Conservation (phyloP, 2,113 vertebrate genomes). For the Hippocampus abdominalis region DNA sequence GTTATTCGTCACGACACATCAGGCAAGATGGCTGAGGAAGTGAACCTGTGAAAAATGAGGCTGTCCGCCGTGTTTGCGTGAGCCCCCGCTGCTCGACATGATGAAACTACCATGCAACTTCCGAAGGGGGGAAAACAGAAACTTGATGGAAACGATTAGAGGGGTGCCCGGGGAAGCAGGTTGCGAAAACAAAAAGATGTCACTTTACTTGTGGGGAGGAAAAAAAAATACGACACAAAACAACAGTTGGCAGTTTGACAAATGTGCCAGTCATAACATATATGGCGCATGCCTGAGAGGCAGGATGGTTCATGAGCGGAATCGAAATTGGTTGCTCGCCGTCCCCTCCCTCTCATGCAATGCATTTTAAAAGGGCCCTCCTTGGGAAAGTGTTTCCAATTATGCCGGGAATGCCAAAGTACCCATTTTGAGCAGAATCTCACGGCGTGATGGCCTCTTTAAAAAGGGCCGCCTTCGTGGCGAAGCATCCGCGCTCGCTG, state of each 20-base stretch:
- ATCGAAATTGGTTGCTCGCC: slow-evolving; percentile 62
- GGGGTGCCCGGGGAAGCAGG: slow-evolving; percentile 57
- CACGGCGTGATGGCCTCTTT: slow-evolving; percentile 62
- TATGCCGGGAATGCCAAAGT: slow-evolving; percentile 64
- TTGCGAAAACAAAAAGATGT: slow-evolving; percentile 48
- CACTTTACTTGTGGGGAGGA: slow-evolving; percentile 31
- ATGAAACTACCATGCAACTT: slow-evolving; percentile 74
- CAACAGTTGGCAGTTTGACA: slow-evolving; percentile 65
- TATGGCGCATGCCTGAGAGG: slow-evolving; percentile 53
- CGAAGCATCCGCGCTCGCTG: slow-evolving; percentile 54
- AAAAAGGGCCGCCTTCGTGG: slow-evolving; percentile 57
- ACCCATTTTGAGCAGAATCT: slow-evolving; percentile 65
- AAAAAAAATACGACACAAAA: slow-evolving; percentile 47
- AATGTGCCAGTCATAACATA: slow-evolving; percentile 60
- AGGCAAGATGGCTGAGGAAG: slow-evolving; percentile 60
- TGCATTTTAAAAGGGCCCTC: slow-evolving; percentile 69
- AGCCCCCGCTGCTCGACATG: slow-evolving; percentile 64
- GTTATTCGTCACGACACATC: slow-evolving; percentile 59
- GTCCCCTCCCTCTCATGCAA: slow-evolving; percentile 54
- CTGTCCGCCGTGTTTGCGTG: slow-evolving; percentile 65
- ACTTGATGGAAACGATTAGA: slow-evolving; percentile 63
- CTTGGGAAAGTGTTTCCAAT: slow-evolving; percentile 68
- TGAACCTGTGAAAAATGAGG: slow-evolving; percentile 72
- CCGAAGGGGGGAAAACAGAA: slow-evolving; percentile 28
- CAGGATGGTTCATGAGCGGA: slow-evolving; percentile 60